Evolutionary conservation across 30 jellyfish, hydroid and myxozoan species (phyloP).

Genomic region (Nemopilema nomurai): DNA sequence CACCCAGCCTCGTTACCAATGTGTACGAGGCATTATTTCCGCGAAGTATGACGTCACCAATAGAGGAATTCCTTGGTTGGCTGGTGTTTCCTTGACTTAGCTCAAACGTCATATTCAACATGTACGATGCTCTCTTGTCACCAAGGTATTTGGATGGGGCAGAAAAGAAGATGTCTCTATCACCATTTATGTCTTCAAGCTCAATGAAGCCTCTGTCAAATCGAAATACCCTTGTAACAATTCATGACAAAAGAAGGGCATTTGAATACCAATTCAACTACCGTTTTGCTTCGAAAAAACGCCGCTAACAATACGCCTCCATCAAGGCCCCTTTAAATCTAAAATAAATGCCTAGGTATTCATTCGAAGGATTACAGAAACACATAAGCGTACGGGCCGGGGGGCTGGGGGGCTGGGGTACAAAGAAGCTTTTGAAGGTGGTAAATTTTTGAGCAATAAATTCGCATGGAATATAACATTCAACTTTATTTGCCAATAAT

Average conservation of each 20-base stretch:
- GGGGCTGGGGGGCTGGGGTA: too few species aligned
- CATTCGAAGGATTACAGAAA: too few species aligned
- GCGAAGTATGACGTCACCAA: conserved; percentile 84
- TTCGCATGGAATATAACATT: too few species aligned
- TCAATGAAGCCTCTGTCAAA: conserved; percentile 75
- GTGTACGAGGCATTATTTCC: conserved; percentile 59
- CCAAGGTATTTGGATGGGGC: conserved; percentile 95
- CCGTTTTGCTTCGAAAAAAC: too few species aligned
- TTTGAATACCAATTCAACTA: too few species aligned
- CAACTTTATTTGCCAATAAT: too few species aligned
- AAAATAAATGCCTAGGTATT: too few species aligned
- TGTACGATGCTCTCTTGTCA: conserved; percentile 79
- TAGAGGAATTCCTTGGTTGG: conserved; percentile 51
- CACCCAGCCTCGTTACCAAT: conserved; percentile 64
- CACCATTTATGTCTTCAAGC: conserved; percentile 43
- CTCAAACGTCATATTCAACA: conserved; percentile 79
- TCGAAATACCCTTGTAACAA: not conserved
- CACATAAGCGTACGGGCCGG: too few species aligned
- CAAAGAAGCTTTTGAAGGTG: too few species aligned
- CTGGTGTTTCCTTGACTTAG: conserved; percentile 64
- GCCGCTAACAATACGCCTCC: too few species aligned
- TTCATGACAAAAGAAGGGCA: not conserved
- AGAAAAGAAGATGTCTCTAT: conserved; percentile 63
- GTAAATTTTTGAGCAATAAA: too few species aligned
- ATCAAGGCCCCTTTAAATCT: too few species aligned